A percentile compares a stretch with the other conserved stretches of the same genome.
Conservation (phyloP, 2,888 invertebrate species). For the Clostera curtula region DNA sequence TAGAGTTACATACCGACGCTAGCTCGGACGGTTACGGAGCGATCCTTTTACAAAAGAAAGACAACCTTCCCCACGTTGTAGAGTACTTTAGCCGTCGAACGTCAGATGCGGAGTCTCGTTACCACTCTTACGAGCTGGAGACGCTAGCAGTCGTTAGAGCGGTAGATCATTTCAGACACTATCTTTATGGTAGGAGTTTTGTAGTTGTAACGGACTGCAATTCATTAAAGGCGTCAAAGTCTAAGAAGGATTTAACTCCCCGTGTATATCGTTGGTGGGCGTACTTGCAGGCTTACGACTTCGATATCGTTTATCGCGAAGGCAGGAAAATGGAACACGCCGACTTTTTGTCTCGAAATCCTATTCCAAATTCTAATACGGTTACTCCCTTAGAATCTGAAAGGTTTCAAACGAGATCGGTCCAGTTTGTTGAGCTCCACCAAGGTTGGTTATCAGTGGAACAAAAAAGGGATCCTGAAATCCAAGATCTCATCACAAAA, state of each 20-base stretch:
- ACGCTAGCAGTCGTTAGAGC: slow-evolving; percentile 5
- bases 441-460: slow-evolving; percentile 19
- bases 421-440: slow-evolving; percentile 13
- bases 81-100: slow-evolving; percentile 4
- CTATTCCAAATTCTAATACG: not conserved
- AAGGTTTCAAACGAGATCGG: not conserved
- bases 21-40: slow-evolving; percentile 5
- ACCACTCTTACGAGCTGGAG: slow-evolving; percentile 7
- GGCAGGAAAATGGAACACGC: slow-evolving; percentile 20
- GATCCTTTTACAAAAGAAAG: slow-evolving; percentile 3
- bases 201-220: slow-evolving; percentile 5
- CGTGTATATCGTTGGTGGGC: slow-evolving; percentile 6
- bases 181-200: slow-evolving; percentile 3
- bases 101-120: slow-evolving; percentile 1
- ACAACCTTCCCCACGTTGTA: slow-evolving; percentile 3
- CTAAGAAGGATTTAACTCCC: slow-evolving; percentile 2
- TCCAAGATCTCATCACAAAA: slow-evolving; percentile 13
- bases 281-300: slow-evolving; percentile 6
- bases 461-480: slow-evolving; percentile 20
- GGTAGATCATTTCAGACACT: slow-evolving; percentile 7
- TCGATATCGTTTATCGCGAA: slow-evolving; percentile 15
- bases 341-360: slow-evolving; percentile 21
- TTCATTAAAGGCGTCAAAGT: slow-evolving; percentile 4
- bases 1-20: slow-evolving; percentile 3
- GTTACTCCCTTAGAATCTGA: slow-evolving; percentile 1